Evolutionary conservation across 2,888 invertebrate genomes (phyloP).

Genomic region (Megaustenia siamemsis): DNA sequence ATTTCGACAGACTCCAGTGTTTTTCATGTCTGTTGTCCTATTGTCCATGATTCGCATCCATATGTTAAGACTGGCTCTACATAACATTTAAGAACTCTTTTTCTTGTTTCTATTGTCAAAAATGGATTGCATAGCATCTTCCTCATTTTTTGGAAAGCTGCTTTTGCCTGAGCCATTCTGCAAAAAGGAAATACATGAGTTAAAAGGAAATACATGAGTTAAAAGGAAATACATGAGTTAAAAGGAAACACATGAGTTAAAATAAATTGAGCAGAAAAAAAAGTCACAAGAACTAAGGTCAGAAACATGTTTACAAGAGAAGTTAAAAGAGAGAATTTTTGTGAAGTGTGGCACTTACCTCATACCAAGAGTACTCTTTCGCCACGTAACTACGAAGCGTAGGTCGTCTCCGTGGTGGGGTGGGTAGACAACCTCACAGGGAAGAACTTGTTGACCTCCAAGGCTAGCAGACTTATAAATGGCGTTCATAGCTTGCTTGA

Average conservation of each 20-base stretch:
- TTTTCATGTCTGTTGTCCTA: too few relatives aligned
- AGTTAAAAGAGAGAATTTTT: background rate
- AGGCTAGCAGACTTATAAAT: constrained; percentile 92
- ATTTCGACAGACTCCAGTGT: too few relatives aligned
- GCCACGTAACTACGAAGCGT: constrained; percentile 99
- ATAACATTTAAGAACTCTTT: too few relatives aligned
- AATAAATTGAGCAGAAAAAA: background rate
- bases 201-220: background rate
- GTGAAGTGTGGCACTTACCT: background rate
- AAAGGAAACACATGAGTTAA: background rate
- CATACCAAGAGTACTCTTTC: constrained; percentile 92
- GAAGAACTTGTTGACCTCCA: constrained; percentile 97
- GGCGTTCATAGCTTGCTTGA: constrained; percentile 27
- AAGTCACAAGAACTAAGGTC: background rate
- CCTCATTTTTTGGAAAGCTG: too few relatives aligned
- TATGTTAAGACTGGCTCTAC: too few relatives aligned
- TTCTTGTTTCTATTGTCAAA: too few relatives aligned
- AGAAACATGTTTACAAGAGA: background rate
- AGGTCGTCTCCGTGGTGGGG: constrained; percentile 93
- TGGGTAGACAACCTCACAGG: constrained; percentile 95
- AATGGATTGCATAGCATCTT: too few relatives aligned
- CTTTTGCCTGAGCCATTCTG: too few relatives aligned
- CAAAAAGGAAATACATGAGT: background rate
- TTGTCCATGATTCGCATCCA: too few relatives aligned
- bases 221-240: background rate